A percentile compares a stretch with the other conserved stretches of the same genome.
Conservation (phyloP, 2,888 invertebrate genomes). For the Chelonus formosanus region DNA sequence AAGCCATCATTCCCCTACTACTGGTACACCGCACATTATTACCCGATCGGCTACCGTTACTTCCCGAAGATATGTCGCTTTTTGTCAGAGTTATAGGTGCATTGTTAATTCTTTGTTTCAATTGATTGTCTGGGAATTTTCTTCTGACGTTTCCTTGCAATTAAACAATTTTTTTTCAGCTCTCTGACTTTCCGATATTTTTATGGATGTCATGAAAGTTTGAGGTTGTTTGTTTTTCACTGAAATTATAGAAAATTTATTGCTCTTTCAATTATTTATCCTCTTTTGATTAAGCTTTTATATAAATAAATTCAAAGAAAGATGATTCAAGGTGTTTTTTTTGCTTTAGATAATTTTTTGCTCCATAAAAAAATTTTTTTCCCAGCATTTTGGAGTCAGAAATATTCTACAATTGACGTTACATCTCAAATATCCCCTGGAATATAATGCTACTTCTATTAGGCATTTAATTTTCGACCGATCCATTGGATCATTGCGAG, state of each 20-base stretch:
- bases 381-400: too few relatives aligned
- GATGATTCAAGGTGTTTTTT: too few relatives aligned
- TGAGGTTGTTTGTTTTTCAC: too few relatives aligned
- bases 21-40: conserved; percentile 53
- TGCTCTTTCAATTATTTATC: too few relatives aligned
- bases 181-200: background rate
- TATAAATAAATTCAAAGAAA: too few relatives aligned
- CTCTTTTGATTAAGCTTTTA: too few relatives aligned
- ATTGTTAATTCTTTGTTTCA: conserved; percentile 19
- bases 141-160: background rate
- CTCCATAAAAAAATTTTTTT: too few relatives aligned
- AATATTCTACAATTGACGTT: background rate
- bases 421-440: conserved; percentile 26
- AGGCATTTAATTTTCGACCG: conserved; percentile 54
- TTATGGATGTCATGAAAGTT: background rate
- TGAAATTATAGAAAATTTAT: too few relatives aligned
- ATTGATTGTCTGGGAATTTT: conserved; percentile 21
- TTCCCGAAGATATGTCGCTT: conserved; percentile 26
- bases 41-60: conserved; percentile 46
- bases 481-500: conserved; percentile 48
- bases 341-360: too few relatives aligned
- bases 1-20: conserved; percentile 56
- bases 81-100: conserved; percentile 28
- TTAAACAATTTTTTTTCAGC: background rate
- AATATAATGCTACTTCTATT: conserved; percentile 50